Base-by-base conservation (phyloP, 2,113 vertebrate genomes). In the Lophura nycthemera region DNA sequence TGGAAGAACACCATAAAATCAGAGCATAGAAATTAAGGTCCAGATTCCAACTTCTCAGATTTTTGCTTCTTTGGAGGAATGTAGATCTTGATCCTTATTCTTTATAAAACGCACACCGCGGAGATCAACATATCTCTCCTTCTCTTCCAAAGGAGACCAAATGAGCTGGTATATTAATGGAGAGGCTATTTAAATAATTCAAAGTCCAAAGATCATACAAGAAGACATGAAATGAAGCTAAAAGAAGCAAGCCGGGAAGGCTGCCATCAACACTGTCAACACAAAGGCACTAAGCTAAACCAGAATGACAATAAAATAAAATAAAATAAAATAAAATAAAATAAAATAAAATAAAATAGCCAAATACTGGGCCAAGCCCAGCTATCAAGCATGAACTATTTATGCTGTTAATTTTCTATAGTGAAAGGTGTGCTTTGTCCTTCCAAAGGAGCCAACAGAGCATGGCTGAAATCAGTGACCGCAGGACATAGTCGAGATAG, bases 81-180 rank as follows among this genome's bases (percentile, higher is more conserved):
- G 43, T 80, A 64, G 48, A 67, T 27, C 27, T 82, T 8, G 2
- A 38, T 71, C 21, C 59, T 86, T 20, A 19, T 61, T 83, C 85
- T 83, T 81, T 43, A 59, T 18, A 48, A 71, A 52, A 0, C 2
- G 21, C 52, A 57, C 54, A 47, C 38, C 13, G 15, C 11, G 34
- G 67, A 14, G 50, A 74, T 83, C 57, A 74, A 86, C 45, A 83
- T 59, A 73, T 30, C 30, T 38, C 25, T 24, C 15, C 22, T 57
- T 78, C 5, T 48, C 54, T 92, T 86, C 93, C 70, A 63, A 82
- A 84, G n/a, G 48, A 84, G n/a, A 24, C 45, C 8, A 90, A 91
- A 88, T 59, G 34, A 96, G 81, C 67, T 27, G 47, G 77, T 45
- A 67, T 48, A 73, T 79, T 75, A 81, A 86, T 30, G 77, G 15